Evolutionary conservation across 2,113 vertebrate genomes (phyloP), one percentile per base, ranked within the genome.

Genomic region (Amazona guildingii): DNA sequence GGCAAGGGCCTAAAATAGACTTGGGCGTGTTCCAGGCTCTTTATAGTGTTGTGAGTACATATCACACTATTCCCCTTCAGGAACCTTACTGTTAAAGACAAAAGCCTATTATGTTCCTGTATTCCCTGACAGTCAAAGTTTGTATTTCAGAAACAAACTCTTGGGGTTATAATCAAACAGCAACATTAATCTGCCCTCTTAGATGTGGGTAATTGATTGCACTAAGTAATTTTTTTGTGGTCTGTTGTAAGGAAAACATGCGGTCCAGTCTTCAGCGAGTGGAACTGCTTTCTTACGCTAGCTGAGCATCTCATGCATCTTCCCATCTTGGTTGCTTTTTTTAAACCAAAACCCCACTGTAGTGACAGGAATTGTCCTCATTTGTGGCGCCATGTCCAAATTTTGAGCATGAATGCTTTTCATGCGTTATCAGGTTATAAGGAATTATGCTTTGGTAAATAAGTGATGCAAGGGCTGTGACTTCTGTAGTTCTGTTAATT

Each of bases 141-240:
- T 81, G 73, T 81, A 81, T 94, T 96, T 83, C 79, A 92, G 90
- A 76, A 95, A 88, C 15, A 94, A 94, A 78, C 69, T 93, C 76
- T 84, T 48, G 31, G 82, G 43, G 19, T 95, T 93, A n/a, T 63
- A 88, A 92, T 90, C 84, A 93, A 91, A 80, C 37, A 75, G 51
- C 55, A 74, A 76, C 20, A n/a, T 88, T 80, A 90, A 83, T 86
- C 83, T 90, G 49, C 39, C 27, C 52, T 83, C 43, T 68, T 86
- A 92, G 43, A 91, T 94, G 52, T 77, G 78, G 35, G 46, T 72
- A 88, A 91, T 84, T 83, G 86, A 92, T 97, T 86, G 68, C 72
- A 62, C 39, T 44, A 78, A 80, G 88, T 86, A 81, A 78, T 84
- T 69, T 64, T 92, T 92, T 94, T 86, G 76, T 86, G 69, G 90